phyloP scores from a whole-genome alignment of 2,113 vertebrate genomes.

The Theristicus caerulescens region DNA sequence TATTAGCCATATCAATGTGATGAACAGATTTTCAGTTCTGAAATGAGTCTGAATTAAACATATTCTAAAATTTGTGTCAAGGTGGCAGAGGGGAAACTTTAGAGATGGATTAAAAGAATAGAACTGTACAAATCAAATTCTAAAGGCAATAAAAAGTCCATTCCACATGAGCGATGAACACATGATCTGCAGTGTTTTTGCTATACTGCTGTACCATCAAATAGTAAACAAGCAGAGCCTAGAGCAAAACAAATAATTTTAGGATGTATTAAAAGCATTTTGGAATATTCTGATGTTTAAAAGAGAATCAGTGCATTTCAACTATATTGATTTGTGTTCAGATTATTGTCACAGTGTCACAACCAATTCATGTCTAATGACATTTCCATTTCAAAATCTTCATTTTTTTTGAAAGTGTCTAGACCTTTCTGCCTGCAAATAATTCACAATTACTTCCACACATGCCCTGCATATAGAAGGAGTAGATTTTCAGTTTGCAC shows the following conservation, averaged over 20 bases:
- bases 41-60: neutral
- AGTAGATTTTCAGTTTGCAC: neutral
- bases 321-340: neutral
- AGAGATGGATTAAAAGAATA: neutral
- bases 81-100: neutral
- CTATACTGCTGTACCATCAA: neutral
- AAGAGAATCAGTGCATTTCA: neutral
- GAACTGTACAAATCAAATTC: neutral
- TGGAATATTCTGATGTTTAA: neutral
- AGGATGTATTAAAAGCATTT: neutral
- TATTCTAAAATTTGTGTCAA: neutral
- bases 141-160: neutral
- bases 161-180: neutral
- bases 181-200: neutral
- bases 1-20: neutral
- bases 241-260: neutral
- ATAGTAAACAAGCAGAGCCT: neutral
- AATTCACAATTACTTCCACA: neutral
- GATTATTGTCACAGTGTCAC: neutral
- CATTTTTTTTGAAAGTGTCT: neutral
- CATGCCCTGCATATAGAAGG: neutral
- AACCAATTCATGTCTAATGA: neutral
- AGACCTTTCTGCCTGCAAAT: neutral
- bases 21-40: neutral
- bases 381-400: constrained; percentile 13